phyloP scores from a whole-genome alignment of 2,113 vertebrate species.

The Cyphomyrus discorhynchus region DNA sequence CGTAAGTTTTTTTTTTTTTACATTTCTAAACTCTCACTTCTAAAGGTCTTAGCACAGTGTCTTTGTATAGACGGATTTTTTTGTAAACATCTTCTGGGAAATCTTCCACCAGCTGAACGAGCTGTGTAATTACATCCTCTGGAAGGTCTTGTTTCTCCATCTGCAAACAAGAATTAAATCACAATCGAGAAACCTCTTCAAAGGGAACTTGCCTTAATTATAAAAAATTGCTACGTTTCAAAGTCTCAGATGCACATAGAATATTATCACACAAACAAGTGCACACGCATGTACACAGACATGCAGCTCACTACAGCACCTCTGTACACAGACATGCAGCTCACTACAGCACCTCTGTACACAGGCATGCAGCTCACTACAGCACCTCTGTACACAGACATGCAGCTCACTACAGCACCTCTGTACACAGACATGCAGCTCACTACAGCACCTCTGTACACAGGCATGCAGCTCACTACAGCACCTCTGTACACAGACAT shows the following conservation, averaged over 20 bases:
- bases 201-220: neutral
- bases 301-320: constrained; percentile 23
- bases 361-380: too few relatives aligned
- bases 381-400: neutral
- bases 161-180: constrained; percentile 29
- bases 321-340: constrained; percentile 8
- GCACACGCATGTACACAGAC: neutral
- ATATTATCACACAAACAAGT: neutral
- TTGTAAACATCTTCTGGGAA: constrained; percentile 54
- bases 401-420: too few relatives aligned
- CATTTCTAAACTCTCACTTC: constrained; percentile 59
- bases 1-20: neutral
- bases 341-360: too few relatives aligned
- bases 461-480: too few relatives aligned
- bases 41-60: constrained; percentile 65
- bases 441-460: too few relatives aligned
- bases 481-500: neutral
- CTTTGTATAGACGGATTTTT: constrained; percentile 63
- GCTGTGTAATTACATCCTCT: constrained; percentile 47
- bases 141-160: constrained; percentile 34
- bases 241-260: neutral
- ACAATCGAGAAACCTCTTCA: neutral
- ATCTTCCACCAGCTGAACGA: constrained; percentile 74
- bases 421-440: too few relatives aligned
- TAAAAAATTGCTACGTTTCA: neutral